Conservation (phyloP, 2,888 invertebrate genomes). For the Andrena fulva region DNA sequence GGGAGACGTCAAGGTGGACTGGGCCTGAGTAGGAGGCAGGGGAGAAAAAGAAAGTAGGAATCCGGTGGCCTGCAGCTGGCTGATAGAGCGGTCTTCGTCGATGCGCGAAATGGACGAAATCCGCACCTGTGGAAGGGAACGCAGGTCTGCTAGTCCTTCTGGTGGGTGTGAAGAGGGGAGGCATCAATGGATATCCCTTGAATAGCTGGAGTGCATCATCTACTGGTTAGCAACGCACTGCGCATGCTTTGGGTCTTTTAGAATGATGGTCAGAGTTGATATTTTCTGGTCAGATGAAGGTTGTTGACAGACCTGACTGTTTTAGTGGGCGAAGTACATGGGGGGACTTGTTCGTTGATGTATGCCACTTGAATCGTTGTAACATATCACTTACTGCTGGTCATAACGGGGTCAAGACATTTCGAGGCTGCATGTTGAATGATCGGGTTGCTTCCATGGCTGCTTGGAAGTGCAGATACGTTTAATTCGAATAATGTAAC, state of each 20-base stretch:
- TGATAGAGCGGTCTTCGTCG: constrained; percentile 65
- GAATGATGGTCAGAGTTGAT: background rate
- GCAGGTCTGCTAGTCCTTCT: constrained; percentile 41
- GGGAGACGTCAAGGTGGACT: constrained; percentile 62
- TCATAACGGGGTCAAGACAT: constrained; percentile 8
- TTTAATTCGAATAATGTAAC: constrained; percentile 13
- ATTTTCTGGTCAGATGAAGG: background rate
- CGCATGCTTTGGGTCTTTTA: background rate
- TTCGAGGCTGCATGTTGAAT: background rate
- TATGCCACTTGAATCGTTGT: constrained; percentile 2
- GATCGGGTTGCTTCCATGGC: background rate
- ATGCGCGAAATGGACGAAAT: constrained; percentile 73
- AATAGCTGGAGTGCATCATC: background rate
- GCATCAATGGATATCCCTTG: background rate
- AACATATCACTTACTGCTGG: constrained; percentile 3
- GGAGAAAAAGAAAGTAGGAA: constrained; percentile 7
- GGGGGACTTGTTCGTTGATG: background rate
- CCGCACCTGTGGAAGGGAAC: constrained; percentile 72
- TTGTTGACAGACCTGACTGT: background rate
- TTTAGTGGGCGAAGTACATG: constrained; percentile 1
- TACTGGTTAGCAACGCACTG: too few species aligned
- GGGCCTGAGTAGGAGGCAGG: constrained; percentile 23
- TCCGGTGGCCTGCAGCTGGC: constrained; percentile 66
- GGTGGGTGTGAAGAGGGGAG: background rate
- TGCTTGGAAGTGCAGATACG: constrained; percentile 6